Conservation (phyloP, 2,888 invertebrate species). For the Teinopalpus imperialis region DNA sequence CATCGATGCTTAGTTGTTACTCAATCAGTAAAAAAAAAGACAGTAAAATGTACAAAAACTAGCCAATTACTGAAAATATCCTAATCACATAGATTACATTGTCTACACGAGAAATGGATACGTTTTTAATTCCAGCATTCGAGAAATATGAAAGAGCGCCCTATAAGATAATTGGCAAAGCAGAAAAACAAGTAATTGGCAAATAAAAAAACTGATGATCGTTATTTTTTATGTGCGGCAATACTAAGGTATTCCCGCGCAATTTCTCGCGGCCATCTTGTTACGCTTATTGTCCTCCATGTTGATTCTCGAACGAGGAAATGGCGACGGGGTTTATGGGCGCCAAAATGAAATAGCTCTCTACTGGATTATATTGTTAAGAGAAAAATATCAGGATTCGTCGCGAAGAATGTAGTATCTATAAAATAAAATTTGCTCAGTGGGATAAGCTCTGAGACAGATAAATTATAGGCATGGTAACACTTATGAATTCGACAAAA, state of each 20-base stretch:
- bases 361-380: slow-evolving; percentile 8
- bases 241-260: slow-evolving; percentile 55
- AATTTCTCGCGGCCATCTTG: slow-evolving; percentile 52
- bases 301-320: slow-evolving; percentile 1
- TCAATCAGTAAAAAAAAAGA: too few relatives aligned
- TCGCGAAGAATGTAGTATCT: background rate
- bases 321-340: too few relatives aligned
- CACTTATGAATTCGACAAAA: background rate
- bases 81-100: too few relatives aligned
- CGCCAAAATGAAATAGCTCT: too few relatives aligned
- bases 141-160: slow-evolving; percentile 57
- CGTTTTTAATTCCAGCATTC: slow-evolving; percentile 37
- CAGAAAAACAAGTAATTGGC: slow-evolving; percentile 71
- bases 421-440: background rate
- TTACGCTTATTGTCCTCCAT: slow-evolving; percentile 18
- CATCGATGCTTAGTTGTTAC: too few relatives aligned
- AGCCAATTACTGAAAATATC: too few relatives aligned
- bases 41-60: too few relatives aligned
- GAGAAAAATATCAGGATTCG: background rate
- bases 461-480: background rate
- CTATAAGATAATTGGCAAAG: slow-evolving; percentile 64
- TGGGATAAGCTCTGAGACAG: background rate
- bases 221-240: slow-evolving; percentile 55
- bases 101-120: too few relatives aligned
- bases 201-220: slow-evolving; percentile 34